Evolutionary conservation across 2,113 vertebrate genomes (phyloP), one percentile per base, ranked within the genome.

Genomic region (Natator depressus): DNA sequence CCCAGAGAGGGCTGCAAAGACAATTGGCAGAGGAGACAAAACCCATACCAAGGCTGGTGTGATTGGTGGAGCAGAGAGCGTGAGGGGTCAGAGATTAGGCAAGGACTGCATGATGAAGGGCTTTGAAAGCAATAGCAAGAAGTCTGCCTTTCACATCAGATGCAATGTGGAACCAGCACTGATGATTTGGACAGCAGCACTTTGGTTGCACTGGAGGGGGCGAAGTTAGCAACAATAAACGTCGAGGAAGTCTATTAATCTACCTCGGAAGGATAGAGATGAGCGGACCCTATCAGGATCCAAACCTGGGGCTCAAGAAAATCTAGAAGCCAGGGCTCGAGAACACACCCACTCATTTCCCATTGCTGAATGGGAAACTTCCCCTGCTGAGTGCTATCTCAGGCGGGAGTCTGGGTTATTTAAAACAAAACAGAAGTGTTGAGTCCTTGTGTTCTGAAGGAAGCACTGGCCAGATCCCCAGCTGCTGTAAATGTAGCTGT

Each of bases 171-270:
- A 62, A 62, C 57, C 57, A 31, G 27, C 29, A 6, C 17, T 4
- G 9, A 38, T 38, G 35, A 72, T 38, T 31, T 6, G 12, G 12
- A 62, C 27, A 2, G 72, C 47, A 90, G 69, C 11, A 20, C 51
- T 72, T n/a, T 4, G 80, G 54, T 14, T 76, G n/a, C 76, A 19
- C 9, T 1, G 0, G 24, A 1, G 12, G 31, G 2, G 0, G 0
- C 38, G 82, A 82, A 80, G 78, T 13, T 62, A 57, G 0, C 42
- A 87, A 47, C 50, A 84, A 3, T 55, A 69, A 8, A 72, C 4
- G 19, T 19, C 3, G 19, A 10, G n/a, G n/a, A 38, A 72, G n/a
- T 19, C 65, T 72, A 38, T 38, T 22, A 38, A 38, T 38, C 13
- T 47, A n/a, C 72, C 24, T 55, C 79, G 29, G 55, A 16, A 91